phyloP scores from a whole-genome alignment of 2,113 vertebrate genomes.

The Okapia johnstoni region DNA sequence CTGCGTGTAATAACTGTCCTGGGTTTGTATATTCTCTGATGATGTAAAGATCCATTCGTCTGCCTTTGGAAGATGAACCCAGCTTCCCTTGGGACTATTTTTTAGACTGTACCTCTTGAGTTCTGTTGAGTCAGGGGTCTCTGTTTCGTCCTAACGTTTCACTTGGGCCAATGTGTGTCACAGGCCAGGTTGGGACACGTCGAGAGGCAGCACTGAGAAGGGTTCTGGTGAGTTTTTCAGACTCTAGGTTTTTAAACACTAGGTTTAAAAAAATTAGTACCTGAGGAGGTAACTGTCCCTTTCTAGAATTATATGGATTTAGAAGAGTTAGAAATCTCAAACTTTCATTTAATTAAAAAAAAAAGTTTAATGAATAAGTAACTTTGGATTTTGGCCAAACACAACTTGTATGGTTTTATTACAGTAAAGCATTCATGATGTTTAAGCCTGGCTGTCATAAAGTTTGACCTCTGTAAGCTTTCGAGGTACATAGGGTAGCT shows the following conservation, averaged over 20 bases:
- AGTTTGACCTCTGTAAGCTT: background rate
- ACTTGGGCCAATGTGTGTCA: background rate
- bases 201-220: background rate
- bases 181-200: background rate
- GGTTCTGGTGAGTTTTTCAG: background rate
- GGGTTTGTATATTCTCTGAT: background rate
- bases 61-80: background rate
- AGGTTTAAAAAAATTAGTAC: background rate
- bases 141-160: background rate
- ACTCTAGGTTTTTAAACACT: background rate
- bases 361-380: slow-evolving; percentile 16
- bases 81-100: background rate
- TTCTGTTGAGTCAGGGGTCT: background rate
- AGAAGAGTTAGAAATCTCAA: background rate
- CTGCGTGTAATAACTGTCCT: background rate
- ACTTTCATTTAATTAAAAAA: background rate
- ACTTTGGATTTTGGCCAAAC: slow-evolving; percentile 15
- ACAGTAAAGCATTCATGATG: background rate
- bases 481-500: background rate
- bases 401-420: slow-evolving; percentile 4
- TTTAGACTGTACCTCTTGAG: background rate
- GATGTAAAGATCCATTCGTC: background rate
- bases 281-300: background rate
- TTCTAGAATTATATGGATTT: background rate
- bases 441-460: background rate